Evolutionary conservation across 2,113 vertebrate genomes (phyloP).

Genomic region (Elanus axillaris): DNA sequence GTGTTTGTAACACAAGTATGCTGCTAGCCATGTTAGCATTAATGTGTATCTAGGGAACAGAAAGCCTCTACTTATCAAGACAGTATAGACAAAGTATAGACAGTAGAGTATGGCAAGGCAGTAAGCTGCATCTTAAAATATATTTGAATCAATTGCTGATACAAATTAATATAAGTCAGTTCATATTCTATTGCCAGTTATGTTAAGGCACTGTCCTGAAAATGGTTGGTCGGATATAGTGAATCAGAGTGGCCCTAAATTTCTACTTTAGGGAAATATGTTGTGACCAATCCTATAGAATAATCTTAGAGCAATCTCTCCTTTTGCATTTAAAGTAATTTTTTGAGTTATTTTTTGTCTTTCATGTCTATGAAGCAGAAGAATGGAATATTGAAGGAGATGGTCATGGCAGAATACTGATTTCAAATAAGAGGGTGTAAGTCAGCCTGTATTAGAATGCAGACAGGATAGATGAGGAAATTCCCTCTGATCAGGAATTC

Average conservation of each 20-base stretch:
- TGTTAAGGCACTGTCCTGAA: neutral
- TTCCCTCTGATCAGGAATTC: neutral
- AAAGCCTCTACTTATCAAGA: neutral
- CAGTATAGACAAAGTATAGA: neutral
- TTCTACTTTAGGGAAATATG: neutral
- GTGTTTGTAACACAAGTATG: neutral
- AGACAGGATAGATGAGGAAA: neutral
- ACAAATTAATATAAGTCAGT: neutral
- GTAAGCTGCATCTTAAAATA: neutral
- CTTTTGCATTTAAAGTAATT: neutral
- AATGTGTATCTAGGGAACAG: neutral
- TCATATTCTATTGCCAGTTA: neutral
- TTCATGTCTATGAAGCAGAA: neutral
- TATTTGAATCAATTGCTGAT: neutral
- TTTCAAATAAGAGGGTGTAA: neutral
- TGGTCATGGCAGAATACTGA: neutral
- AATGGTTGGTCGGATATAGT: neutral
- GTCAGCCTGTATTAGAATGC: neutral
- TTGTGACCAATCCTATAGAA: neutral
- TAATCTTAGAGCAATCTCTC: neutral
- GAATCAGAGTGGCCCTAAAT: neutral
- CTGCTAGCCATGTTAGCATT: neutral
- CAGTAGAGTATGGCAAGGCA: neutral
- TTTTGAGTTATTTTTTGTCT: neutral
- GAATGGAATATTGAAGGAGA: conserved; percentile 1